Conservation (phyloP, 2,797 vertebrate genomes). For the Gymnopithys bicolor region DNA sequence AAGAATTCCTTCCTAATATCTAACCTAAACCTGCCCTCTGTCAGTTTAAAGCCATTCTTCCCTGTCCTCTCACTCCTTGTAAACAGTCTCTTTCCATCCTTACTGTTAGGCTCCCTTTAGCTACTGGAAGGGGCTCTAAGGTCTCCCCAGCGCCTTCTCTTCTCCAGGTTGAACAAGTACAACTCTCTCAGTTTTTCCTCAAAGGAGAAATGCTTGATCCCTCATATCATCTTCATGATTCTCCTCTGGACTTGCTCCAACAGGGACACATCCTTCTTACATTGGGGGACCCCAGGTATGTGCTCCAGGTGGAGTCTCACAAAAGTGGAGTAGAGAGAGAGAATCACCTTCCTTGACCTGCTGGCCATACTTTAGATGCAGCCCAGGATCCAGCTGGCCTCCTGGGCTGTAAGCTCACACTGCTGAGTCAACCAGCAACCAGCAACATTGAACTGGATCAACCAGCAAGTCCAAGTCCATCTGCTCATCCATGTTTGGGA, state of each 20-base stretch:
- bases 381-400: not conserved
- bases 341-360: not conserved
- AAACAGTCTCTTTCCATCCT: not conserved
- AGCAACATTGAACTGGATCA: not conserved
- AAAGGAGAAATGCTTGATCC: not conserved
- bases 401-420: not conserved
- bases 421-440: not conserved
- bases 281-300: not conserved
- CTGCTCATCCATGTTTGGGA: not conserved
- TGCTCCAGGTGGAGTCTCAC: not conserved
- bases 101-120: not conserved
- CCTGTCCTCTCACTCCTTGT: not conserved
- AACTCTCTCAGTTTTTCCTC: not conserved
- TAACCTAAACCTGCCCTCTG: not conserved
- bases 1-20: not conserved
- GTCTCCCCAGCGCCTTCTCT: not conserved
- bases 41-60: not conserved
- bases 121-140: not conserved
- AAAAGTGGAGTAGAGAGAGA: not conserved
- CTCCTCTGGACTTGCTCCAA: not conserved
- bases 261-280: not conserved
- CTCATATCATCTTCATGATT: not conserved
- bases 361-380: not conserved
- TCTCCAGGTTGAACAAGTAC: not conserved
- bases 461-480: not conserved